These are phyloP conservation scores for Cantharis rustica DNA, from an alignment of 2,888 invertebrate genomes.

Conservation along the genomic window DNA sequence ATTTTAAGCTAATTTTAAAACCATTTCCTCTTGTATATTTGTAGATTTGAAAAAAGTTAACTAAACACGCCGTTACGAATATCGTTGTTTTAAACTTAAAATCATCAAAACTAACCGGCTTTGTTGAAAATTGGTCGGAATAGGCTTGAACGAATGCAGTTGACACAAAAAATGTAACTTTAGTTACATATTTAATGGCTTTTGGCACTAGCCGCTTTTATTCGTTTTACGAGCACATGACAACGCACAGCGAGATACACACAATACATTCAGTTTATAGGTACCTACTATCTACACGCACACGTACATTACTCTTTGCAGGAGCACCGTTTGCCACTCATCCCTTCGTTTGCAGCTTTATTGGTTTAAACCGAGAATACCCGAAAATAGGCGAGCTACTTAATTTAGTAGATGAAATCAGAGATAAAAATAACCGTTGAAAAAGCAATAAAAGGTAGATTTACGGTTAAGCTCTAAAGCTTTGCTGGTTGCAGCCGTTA, in stretches of 20 bases:
- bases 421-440: conserved; percentile 20
- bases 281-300: conserved; percentile 1
- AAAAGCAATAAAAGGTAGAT: background rate
- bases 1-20: background rate
- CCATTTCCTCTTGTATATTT: background rate
- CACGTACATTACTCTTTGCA: conserved; percentile 6
- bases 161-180: background rate
- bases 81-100: background rate
- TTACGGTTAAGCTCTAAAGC: background rate
- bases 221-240: conserved; percentile 3
- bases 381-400: conserved; percentile 15
- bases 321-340: conserved; percentile 18
- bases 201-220: background rate
- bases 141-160: background rate
- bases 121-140: background rate
- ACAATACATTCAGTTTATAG: background rate
- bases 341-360: conserved; percentile 1
- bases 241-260: background rate
- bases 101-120: background rate
- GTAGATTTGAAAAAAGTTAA: background rate
- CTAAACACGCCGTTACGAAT: background rate
- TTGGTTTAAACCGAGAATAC: conserved; percentile 5
- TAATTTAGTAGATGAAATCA: conserved; percentile 16
- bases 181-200: background rate
- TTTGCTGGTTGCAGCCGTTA: background rate